A percentile compares a stretch with the other conserved stretches of the same genome.
These are phyloP conservation scores for Hylyphantes graminicola DNA, from an alignment of 1,140 invertebrate species.

Conservation along the genomic window DNA sequence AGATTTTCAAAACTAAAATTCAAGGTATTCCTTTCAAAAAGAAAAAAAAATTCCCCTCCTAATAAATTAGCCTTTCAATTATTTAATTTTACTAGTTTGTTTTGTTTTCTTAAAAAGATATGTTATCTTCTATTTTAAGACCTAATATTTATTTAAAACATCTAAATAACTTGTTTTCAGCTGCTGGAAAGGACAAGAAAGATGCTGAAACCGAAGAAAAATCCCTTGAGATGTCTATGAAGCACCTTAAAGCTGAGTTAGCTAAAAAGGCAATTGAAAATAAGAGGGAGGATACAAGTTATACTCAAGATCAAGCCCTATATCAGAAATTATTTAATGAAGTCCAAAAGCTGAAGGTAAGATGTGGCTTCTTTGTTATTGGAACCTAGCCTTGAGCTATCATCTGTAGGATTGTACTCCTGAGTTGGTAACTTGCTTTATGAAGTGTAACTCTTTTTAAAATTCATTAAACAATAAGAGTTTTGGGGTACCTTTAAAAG, in stretches of 20 bases:
- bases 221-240: slow-evolving; percentile 81
- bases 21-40: too few species aligned
- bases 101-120: background rate
- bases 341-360: slow-evolving; percentile 72
- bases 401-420: too few species aligned
- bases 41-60: too few species aligned
- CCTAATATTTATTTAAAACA: background rate
- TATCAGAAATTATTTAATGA: slow-evolving; percentile 73
- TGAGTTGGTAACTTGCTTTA: too few species aligned
- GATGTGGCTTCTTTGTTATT: slow-evolving; percentile 32
- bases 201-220: slow-evolving; percentile 84
- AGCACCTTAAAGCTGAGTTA: slow-evolving; percentile 77
- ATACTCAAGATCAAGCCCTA: slow-evolving; percentile 74
- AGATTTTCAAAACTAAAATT: too few species aligned
- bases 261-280: slow-evolving; percentile 77
- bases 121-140: background rate
- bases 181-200: slow-evolving; percentile 79
- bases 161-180: slow-evolving; percentile 68
- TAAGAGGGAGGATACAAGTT: slow-evolving; percentile 78
- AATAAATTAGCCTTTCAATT: too few species aligned
- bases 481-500: too few species aligned
- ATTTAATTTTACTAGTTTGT: too few species aligned
- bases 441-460: too few species aligned
- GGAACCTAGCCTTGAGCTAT: too few species aligned
- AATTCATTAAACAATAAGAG: too few species aligned